Percentiles rank a stretch among this genome's conserved stretches.
These are phyloP conservation scores for Oreochromis mossambicus DNA, from an alignment of 2,797 vertebrate genomes.

Conservation along the genomic window DNA sequence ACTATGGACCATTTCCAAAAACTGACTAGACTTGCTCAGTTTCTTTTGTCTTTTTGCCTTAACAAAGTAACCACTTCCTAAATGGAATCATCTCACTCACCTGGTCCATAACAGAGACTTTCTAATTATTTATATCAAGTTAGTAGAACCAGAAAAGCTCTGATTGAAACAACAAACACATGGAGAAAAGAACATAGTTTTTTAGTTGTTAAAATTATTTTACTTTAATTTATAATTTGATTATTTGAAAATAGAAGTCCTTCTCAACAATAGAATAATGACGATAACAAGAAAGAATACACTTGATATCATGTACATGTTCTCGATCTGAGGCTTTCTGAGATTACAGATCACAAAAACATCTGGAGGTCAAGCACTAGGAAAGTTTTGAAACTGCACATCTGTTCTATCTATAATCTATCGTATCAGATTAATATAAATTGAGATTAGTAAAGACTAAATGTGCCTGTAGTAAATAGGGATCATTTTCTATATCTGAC, in stretches of 20 bases:
- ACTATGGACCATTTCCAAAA: not conserved
- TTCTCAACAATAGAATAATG: not conserved
- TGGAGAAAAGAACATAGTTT: not conserved
- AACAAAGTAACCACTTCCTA: not conserved
- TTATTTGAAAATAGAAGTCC: not conserved
- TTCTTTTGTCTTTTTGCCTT: not conserved
- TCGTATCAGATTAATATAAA: not conserved
- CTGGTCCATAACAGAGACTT: not conserved
- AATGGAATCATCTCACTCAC: not conserved
- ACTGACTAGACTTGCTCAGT: not conserved
- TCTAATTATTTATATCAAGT: not conserved
- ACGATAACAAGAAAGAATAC: not conserved
- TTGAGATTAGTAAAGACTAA: not conserved
- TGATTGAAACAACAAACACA: not conserved
- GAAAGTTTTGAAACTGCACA: not conserved
- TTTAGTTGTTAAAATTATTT: not conserved
- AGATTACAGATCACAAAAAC: not conserved
- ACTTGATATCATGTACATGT: not conserved
- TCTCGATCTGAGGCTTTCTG: not conserved
- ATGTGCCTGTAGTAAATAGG: not conserved
- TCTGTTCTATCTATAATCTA: not conserved
- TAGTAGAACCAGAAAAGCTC: not conserved
- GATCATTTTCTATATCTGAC: not conserved
- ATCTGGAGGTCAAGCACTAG: not conserved
- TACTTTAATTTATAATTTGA: not conserved